Conservation (phyloP, 2,797 vertebrate species). For the Brotogeris chrysoptera region DNA sequence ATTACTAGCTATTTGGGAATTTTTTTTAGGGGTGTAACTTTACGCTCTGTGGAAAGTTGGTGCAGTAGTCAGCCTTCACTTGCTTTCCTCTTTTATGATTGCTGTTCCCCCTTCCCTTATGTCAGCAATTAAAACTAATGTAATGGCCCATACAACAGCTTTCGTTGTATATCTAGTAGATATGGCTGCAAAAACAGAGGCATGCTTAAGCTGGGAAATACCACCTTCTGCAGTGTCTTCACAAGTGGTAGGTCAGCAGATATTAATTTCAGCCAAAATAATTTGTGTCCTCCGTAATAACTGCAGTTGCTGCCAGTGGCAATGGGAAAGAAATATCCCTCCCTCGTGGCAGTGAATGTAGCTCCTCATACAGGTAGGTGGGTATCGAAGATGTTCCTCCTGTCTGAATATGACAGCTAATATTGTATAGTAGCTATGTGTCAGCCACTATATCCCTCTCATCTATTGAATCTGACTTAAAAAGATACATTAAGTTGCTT, state of each 20-base stretch:
- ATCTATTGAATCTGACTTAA: background rate
- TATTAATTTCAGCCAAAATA: background rate
- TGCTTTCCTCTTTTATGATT: background rate
- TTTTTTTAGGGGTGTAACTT: background rate
- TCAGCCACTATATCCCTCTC: background rate
- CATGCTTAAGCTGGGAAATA: background rate
- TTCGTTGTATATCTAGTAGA: background rate
- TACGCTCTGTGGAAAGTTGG: background rate
- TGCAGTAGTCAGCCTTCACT: background rate
- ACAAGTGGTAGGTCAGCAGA: background rate
- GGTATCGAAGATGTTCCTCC: background rate
- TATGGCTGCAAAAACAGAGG: background rate
- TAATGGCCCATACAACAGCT: background rate
- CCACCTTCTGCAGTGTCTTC: background rate
- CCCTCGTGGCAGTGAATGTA: fast-evolving
- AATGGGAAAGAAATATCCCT: background rate
- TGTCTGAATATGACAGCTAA: background rate
- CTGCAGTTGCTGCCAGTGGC: background rate
- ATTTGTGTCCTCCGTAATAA: background rate
- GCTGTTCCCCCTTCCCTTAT: background rate
- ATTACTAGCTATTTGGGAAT: fast-evolving
- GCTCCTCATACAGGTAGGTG: background rate
- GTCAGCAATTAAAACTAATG: background rate
- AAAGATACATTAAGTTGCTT: background rate
- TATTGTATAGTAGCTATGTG: background rate